A percentile compares a stretch with the other conserved stretches of the same genome.
Conservation (phyloP, 2,113 vertebrate genomes). For the Columba livia region DNA sequence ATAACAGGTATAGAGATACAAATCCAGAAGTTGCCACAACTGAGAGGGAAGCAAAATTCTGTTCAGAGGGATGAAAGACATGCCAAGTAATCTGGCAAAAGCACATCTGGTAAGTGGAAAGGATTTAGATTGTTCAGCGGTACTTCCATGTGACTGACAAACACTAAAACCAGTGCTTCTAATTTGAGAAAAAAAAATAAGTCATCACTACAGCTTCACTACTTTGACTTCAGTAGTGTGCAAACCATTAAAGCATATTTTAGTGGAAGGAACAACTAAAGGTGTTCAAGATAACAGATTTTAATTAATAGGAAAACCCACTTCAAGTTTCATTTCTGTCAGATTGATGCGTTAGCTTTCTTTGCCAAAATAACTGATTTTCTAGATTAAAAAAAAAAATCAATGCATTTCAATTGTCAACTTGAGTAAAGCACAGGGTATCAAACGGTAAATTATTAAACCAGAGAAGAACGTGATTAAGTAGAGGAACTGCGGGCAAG, state of each 20-base stretch:
- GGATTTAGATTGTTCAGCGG: neutral
- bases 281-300: neutral
- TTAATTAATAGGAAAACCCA: neutral
- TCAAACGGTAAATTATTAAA: neutral
- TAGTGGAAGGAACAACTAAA: neutral
- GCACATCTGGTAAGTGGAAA: neutral
- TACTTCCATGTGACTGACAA: neutral
- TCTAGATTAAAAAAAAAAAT: neutral
- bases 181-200: neutral
- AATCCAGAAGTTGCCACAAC: neutral
- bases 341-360: neutral
- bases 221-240: neutral
- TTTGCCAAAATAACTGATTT: neutral
- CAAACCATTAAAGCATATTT: neutral
- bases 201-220: neutral
- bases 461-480: neutral
- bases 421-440: neutral
- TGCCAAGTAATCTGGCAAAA: neutral
- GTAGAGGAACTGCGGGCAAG: neutral
- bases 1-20: neutral
- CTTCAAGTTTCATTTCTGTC: neutral
- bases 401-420: neutral
- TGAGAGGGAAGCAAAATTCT: neutral
- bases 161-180: neutral
- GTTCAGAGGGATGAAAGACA: neutral